Evolutionary conservation across 2,113 vertebrate species (phyloP).

Genomic region (Anguilla japonica): DNA sequence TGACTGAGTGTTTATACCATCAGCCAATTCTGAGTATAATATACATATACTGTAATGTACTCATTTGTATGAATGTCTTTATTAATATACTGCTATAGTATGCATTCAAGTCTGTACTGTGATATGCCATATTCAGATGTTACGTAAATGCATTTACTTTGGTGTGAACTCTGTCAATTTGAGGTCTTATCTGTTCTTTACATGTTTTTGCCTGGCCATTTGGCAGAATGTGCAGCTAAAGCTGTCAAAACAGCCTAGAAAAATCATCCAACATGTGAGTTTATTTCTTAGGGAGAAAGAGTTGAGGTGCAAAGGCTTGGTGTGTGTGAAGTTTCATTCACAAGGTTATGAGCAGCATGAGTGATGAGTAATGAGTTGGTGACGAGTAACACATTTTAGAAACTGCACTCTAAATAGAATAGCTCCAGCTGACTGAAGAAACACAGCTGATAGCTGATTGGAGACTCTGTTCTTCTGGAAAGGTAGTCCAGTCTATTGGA

Average conservation of each 20-base stretch:
- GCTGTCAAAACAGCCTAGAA: conserved; percentile 94
- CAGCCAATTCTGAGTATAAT: no score
- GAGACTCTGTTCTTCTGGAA: not conserved
- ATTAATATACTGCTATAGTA: no score
- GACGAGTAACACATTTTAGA: not conserved
- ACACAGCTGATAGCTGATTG: not conserved
- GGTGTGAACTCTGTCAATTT: no score
- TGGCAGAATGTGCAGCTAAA: conserved; percentile 60
- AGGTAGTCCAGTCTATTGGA: not conserved
- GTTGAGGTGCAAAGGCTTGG: not conserved
- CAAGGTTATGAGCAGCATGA: not conserved
- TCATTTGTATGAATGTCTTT: no score
- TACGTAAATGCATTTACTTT: no score
- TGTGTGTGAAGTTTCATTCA: not conserved
- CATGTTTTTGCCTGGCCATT: conserved; percentile 74
- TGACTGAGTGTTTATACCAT: no score
- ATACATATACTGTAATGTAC: no score
- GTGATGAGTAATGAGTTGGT: not conserved
- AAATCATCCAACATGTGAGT: conserved; percentile 75
- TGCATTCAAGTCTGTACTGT: no score
- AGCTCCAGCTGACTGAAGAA: not conserved
- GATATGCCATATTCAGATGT: no score
- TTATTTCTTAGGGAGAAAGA: not conserved
- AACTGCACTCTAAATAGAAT: not conserved
- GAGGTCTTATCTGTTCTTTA: no score